A percentile compares a stretch with the other conserved stretches of the same genome.
Evolutionary conservation across 2,888 invertebrate genomes (phyloP).

Genomic region (Campoplex capitator): DNA sequence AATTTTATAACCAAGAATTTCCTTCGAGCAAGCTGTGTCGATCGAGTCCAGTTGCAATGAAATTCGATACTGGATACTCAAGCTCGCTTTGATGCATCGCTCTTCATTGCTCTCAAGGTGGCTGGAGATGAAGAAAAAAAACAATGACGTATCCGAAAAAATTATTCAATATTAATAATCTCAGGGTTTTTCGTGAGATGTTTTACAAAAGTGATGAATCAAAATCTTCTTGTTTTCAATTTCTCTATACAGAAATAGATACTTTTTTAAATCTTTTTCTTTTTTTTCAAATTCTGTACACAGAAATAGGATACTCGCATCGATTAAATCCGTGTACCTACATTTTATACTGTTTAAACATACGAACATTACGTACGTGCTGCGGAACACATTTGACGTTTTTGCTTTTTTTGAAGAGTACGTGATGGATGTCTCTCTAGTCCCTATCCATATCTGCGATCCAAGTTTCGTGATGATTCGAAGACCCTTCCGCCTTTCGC

Average conservation of each 20-base stretch:
- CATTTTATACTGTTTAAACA: slow-evolving; percentile 7
- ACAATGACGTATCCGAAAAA: too few species aligned
- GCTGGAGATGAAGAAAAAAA: neutral
- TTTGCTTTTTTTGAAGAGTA: slow-evolving; percentile 29
- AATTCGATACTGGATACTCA: neutral
- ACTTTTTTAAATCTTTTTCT: too few species aligned
- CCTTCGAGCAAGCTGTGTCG: neutral
- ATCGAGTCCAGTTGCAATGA: slow-evolving; percentile 7
- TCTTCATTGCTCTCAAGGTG: neutral
- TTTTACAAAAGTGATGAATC: neutral
- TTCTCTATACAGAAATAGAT: too few species aligned
- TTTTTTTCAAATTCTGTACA: neutral
- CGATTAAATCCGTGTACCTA: neutral
- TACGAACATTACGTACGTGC: slow-evolving; percentile 26
- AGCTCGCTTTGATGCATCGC: neutral
- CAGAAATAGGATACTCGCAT: slow-evolving; percentile 9
- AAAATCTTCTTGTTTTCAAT: too few species aligned
- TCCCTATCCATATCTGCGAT: slow-evolving; percentile 9
- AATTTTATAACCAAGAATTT: slow-evolving; percentile 29
- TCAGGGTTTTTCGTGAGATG: neutral
- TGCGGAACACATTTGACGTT: slow-evolving; percentile 33
- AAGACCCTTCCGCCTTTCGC: slow-evolving; percentile 26
- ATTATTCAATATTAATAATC: too few species aligned
- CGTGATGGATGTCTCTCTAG: slow-evolving; percentile 50
- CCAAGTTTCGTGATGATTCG: slow-evolving; percentile 43